These are phyloP conservation scores for Ophion ellenae DNA, from an alignment of 2,888 invertebrate species.

Conservation along the genomic window DNA sequence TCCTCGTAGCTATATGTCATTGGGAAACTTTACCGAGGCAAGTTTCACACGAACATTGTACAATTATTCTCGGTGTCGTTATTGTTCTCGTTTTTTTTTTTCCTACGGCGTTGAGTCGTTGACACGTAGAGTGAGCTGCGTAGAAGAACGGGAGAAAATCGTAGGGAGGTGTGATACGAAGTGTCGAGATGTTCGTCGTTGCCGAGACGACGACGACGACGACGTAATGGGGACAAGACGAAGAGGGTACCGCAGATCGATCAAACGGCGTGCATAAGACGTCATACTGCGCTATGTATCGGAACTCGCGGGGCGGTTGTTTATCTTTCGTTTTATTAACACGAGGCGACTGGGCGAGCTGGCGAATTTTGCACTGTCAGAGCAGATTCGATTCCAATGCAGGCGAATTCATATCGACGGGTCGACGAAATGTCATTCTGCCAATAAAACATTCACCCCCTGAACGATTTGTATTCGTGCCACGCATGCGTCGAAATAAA, in stretches of 20 bases:
- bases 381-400: not conserved
- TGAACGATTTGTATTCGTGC: too few species aligned
- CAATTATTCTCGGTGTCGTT: not conserved
- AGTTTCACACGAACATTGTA: constrained; percentile 5
- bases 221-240: constrained; percentile 30
- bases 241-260: constrained; percentile 66
- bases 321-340: not conserved
- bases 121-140: constrained; percentile 58
- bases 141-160: constrained; percentile 17
- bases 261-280: constrained; percentile 68
- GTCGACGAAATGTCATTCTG: too few species aligned
- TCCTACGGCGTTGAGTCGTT: constrained; percentile 52
- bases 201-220: not conserved
- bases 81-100: not conserved
- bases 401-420: too few species aligned
- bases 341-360: not conserved
- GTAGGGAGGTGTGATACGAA: constrained; percentile 17
- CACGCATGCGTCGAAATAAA: too few species aligned
- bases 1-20: not conserved
- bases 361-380: not conserved
- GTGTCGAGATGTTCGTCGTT: constrained; percentile 49
- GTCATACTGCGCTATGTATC: not conserved
- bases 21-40: not conserved
- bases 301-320: not conserved
- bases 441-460: too few species aligned